Conservation (phyloP, 2,113 vertebrate species). For the Apaloderma vittatum region DNA sequence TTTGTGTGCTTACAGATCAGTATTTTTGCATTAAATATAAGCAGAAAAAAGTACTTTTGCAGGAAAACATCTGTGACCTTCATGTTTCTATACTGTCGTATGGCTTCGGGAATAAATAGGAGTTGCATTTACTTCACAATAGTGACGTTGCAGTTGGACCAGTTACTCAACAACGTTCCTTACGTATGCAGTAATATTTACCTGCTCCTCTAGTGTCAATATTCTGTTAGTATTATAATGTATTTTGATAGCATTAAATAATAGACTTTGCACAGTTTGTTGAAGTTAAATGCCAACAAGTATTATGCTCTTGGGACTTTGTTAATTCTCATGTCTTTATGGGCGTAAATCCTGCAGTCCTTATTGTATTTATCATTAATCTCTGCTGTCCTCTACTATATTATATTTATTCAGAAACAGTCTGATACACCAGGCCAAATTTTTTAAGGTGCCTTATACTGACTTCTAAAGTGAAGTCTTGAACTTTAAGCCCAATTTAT, state of each 20-base stretch:
- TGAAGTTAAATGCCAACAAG: background rate
- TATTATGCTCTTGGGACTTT: background rate
- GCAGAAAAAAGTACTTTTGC: background rate
- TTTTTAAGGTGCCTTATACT: background rate
- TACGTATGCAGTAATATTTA: background rate
- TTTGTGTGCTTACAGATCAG: background rate
- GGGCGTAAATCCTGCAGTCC: background rate
- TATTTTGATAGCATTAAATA: constrained; percentile 21
- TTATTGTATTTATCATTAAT: background rate
- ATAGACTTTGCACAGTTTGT: background rate
- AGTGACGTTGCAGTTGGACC: background rate
- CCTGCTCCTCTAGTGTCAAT: constrained; percentile 36
- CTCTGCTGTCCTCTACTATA: background rate
- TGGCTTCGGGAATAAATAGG: background rate
- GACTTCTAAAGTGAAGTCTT: background rate
- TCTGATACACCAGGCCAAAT: background rate
- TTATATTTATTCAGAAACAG: background rate
- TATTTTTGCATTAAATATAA: background rate
- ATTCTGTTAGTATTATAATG: background rate
- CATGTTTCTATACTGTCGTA: background rate
- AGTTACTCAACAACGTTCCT: background rate
- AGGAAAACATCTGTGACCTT: background rate
- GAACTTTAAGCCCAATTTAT: background rate
- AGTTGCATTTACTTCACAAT: background rate
- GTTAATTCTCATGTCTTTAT: background rate